phyloP scores from a whole-genome alignment of 2,888 invertebrate species.

The Coleophora flavipennella region DNA sequence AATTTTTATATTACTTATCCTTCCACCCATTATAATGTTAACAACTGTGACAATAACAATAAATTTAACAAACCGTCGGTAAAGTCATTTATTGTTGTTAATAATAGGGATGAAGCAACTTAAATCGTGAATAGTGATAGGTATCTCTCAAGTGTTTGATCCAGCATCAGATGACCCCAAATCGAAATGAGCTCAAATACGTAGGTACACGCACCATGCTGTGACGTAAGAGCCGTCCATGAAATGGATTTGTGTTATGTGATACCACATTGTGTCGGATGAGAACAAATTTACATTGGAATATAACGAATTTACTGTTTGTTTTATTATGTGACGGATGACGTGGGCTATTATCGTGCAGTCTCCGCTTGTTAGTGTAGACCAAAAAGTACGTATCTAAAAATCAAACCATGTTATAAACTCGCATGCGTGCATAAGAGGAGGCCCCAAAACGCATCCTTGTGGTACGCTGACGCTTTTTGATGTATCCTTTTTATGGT shows the following conservation, averaged over 20 bases:
- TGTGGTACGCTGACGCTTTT: no score
- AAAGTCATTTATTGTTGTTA: no score
- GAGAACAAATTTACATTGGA: slow-evolving; percentile 26
- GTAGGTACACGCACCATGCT: slow-evolving; percentile 8
- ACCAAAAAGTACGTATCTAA: background rate
- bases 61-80: no score
- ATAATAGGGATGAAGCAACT: no score
- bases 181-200: slow-evolving; percentile 15
- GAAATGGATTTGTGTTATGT: slow-evolving; percentile 21
- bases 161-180: slow-evolving; percentile 18
- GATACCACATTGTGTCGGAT: slow-evolving; percentile 18
- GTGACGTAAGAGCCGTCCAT: slow-evolving; percentile 29
- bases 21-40: no score
- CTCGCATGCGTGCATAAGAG: background rate
- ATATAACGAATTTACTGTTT: slow-evolving; percentile 12
- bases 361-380: slow-evolving; percentile 1
- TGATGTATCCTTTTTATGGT: no score
- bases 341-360: slow-evolving; percentile 3
- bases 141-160: slow-evolving; percentile 15
- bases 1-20: no score
- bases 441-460: no score
- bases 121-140: no score
- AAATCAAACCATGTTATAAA: background rate
- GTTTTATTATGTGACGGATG: slow-evolving; percentile 4
- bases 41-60: no score